phyloP scores from a whole-genome alignment of 2,113 vertebrate genomes.

The Lontra canadensis region DNA sequence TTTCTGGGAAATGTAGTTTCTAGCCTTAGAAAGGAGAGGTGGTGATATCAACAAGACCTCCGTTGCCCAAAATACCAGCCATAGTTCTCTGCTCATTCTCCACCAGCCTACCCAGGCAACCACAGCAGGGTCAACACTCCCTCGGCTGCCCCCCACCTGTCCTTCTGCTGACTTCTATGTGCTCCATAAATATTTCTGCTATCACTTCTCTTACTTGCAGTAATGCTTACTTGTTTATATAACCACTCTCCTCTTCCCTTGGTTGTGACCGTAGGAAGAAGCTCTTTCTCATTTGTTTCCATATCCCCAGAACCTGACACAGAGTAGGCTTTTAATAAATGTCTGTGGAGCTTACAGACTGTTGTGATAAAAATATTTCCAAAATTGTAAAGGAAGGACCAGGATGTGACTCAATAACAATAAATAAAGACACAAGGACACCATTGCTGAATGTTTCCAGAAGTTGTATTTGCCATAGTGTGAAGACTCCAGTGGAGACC shows the following conservation, averaged over 20 bases:
- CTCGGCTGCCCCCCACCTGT: fast-evolving
- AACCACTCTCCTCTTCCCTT: not conserved
- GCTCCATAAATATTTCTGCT: not conserved
- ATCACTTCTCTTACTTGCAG: not conserved
- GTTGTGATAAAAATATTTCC: not conserved
- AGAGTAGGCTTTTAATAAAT: not conserved
- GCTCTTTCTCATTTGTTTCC: not conserved
- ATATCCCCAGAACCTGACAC: not conserved
- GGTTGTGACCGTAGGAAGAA: not conserved
- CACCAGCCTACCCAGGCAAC: fast-evolving
- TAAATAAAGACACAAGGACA: not conserved
- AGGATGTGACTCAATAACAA: not conserved
- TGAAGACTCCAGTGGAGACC: not conserved
- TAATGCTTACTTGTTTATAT: not conserved
- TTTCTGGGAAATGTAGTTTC: not conserved
- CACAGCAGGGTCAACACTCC: fast-evolving
- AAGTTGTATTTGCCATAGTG: not conserved
- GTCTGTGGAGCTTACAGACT: not conserved
- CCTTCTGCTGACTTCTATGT: not conserved
- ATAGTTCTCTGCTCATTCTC: fast-evolving
- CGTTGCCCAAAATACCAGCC: not conserved
- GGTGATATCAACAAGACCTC: not conserved
- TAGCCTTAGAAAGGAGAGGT: not conserved
- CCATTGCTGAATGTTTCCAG: not conserved
- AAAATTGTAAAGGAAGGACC: not conserved